These are phyloP conservation scores for Azorinus chamasolen DNA, from an alignment of 2,888 invertebrate species.

Conservation along the genomic window DNA sequence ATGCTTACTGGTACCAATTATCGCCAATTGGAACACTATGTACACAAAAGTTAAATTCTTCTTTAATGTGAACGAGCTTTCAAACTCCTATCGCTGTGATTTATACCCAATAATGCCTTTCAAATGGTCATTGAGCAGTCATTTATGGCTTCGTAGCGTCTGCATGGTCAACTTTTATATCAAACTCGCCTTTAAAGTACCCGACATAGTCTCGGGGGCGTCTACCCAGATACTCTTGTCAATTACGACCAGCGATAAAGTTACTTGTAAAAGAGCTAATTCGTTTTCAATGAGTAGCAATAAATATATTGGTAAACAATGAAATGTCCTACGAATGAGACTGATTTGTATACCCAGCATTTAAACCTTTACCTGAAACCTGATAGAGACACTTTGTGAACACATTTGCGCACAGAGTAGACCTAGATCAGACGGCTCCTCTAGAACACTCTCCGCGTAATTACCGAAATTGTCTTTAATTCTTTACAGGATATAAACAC, in stretches of 20 bases:
- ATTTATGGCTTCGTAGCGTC: constrained; percentile 46
- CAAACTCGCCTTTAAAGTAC: constrained; percentile 6
- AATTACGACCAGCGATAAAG: constrained; percentile 23
- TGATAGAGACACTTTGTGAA: no score
- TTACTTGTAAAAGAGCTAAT: constrained; percentile 42
- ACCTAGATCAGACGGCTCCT: no score
- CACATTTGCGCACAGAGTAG: no score
- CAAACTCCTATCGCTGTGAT: constrained; percentile 49
- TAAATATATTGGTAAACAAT: constrained; percentile 34
- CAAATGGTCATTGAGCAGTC: constrained; percentile 46
- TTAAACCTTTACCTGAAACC: no score
- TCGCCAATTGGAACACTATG: constrained; percentile 36
- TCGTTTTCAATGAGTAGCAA: constrained; percentile 28
- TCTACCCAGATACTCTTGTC: constrained; percentile 10
- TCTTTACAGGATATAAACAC: no score
- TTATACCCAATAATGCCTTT: constrained; percentile 54
- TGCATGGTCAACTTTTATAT: constrained; percentile 21
- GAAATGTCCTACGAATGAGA: background rate
- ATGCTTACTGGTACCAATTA: constrained; percentile 50
- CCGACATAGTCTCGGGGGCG: constrained; percentile 24
- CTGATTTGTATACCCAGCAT: no score
- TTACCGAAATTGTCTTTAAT: no score
- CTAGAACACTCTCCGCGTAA: no score
- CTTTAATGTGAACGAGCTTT: constrained; percentile 12
- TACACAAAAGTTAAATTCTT: constrained; percentile 53